Base-by-base conservation (phyloP, 2,888 invertebrate species). In the Autographa gamma region DNA sequence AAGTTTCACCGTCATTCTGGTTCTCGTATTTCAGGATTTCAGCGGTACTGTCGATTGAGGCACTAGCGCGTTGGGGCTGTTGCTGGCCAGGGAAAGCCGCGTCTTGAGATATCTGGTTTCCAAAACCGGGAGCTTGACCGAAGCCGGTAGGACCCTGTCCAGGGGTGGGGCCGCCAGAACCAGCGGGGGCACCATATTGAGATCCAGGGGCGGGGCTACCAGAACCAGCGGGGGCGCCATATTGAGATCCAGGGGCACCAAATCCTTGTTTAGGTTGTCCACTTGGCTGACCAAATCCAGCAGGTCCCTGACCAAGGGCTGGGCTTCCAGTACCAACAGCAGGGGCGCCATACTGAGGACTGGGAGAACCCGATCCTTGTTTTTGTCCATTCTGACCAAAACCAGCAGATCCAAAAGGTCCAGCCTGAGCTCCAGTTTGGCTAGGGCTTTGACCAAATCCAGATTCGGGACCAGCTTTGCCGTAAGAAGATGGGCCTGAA, bases 1-100 rank as follows among this genome's bases (percentile, higher is more conserved):
- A 95, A 9, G 88, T 90, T 62, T 95, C 92, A 32, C 95, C 95
- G 67, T 95, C 93, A 63, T 93, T 95, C 73, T 93, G 88, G 76
- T 90, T 95, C 11, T 93, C 90, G 71, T 91, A 93, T 87, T 89
- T 91, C 60, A 95, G 76, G 43, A 91, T 95, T 79, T 94, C 90
- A 11, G 95, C 94, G 54, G 85, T 90, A 72, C 90, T 91, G 48
- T 95, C 95, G 8, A 90, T 87, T 2, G 90, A 88, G 0, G 94
- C 93, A 76, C 93, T 93, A 13, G 93, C 84, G 0, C 95, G 92
- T 80, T 94, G 91, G 0, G 93, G 89, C 68, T 91, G 91, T 62
- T 83, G 80, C 59, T 74, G 75, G 43, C 82, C 81, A 9, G 86
- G 80, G 56, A 82, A 88, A 18, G 71, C 67, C 16, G 81, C 66